A percentile compares a stretch with the other conserved stretches of the same genome.
phyloP scores from a whole-genome alignment of 2,797 vertebrate species.

The Sebastes kiyomatsui region DNA sequence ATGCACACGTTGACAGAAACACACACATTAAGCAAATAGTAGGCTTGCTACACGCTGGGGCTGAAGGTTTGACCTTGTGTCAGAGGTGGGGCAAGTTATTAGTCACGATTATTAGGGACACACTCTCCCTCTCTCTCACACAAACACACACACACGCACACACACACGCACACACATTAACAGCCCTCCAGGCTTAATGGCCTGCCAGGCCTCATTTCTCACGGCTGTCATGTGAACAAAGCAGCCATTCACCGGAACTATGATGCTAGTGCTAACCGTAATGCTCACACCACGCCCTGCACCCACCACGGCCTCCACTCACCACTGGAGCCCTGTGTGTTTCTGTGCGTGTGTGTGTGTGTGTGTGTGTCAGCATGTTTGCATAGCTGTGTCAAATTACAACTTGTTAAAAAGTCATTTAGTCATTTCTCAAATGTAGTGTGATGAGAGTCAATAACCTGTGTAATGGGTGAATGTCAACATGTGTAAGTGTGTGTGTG shows the following conservation, averaged over 20 bases:
- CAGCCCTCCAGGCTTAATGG: conserved; percentile 76
- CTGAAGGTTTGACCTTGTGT: conserved; percentile 79
- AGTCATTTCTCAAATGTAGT: conserved; percentile 62
- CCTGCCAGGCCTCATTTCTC: conserved; percentile 82
- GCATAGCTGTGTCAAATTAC: conserved; percentile 80
- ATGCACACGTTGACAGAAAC: conserved; percentile 19
- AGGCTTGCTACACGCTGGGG: conserved; percentile 54
- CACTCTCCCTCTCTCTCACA: conserved; percentile 27
- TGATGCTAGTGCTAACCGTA: conserved; percentile 77
- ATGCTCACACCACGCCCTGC: conserved; percentile 78
- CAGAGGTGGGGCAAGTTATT: conserved; percentile 82
- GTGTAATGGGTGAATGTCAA: conserved; percentile 28
- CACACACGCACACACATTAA: conserved; percentile 48
- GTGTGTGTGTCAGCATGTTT: conserved; percentile 68
- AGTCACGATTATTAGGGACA: conserved; percentile 81
- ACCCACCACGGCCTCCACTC: conserved; percentile 57
- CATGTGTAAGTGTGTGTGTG: conserved; percentile 1
- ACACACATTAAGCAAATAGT: conserved; percentile 67
- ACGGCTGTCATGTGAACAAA: conserved; percentile 86
- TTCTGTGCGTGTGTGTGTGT: neutral
- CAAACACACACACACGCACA: conserved; percentile 33
- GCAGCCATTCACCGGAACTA: conserved; percentile 84
- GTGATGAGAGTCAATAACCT: conserved; percentile 53
- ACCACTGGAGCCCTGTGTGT: conserved; percentile 38
- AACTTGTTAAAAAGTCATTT: conserved; percentile 77